These are phyloP conservation scores for Meriones unguiculatus DNA, from an alignment of 2,113 vertebrate genomes.

Conservation along the genomic window DNA sequence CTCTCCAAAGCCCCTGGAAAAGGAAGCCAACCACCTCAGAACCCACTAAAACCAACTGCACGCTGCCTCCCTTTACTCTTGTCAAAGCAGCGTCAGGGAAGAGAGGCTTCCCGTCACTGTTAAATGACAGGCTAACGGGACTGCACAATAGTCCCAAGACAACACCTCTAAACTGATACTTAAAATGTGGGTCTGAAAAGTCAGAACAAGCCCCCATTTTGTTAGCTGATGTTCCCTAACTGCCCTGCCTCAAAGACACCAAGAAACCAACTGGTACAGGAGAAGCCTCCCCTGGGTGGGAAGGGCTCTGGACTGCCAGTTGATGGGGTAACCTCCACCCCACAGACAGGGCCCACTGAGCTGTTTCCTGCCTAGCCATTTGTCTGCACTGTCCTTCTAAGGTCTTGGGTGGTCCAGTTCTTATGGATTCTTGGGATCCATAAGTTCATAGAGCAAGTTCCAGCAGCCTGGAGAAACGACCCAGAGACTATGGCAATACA, in stretches of 20 bases:
- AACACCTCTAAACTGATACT: background rate
- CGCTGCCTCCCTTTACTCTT: too few relatives aligned
- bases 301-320: background rate
- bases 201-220: background rate
- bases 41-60: background rate
- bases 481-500: background rate
- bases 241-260: background rate
- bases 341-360: background rate
- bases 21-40: background rate
- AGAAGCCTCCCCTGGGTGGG: background rate
- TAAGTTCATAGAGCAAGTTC: background rate
- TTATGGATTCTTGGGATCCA: background rate
- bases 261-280: too few relatives aligned
- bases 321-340: background rate
- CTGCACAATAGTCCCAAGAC: background rate
- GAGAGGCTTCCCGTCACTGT: background rate
- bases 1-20: background rate
- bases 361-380: background rate
- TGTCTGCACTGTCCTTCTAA: background rate
- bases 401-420: background rate
- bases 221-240: background rate
- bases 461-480: background rate
- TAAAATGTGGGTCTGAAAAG: background rate
- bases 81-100: background rate
- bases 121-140: background rate